Conservation (phyloP, 1,140 invertebrate species). For the Atopsyche davidsoni region DNA sequence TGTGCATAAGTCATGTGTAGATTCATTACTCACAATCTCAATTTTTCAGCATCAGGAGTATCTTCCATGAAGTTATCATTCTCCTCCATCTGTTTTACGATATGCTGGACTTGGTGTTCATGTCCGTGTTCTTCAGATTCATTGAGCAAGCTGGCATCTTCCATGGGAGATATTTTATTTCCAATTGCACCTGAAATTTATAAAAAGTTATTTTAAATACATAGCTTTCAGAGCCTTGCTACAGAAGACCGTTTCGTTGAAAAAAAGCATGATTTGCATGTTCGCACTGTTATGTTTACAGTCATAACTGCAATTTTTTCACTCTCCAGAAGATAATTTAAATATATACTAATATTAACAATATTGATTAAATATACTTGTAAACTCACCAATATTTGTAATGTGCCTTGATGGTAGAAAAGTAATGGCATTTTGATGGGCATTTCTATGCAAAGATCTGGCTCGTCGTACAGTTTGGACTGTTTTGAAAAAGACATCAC, state of each 20-base stretch:
- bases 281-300: neutral
- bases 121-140: slow-evolving; percentile 4
- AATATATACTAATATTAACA: slow-evolving; percentile 4
- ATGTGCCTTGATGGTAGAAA: slow-evolving; percentile 25
- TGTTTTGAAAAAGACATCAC: neutral
- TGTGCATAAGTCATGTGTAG: no score
- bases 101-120: slow-evolving; percentile 45
- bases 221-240: neutral
- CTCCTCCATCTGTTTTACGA: slow-evolving; percentile 55
- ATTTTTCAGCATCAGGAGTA: slow-evolving; percentile 49
- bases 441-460: slow-evolving; percentile 25
- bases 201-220: neutral
- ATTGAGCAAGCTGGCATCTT: slow-evolving; percentile 4
- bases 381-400: slow-evolving; percentile 9
- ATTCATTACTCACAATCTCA: slow-evolving; percentile 45
- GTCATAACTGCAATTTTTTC: neutral
- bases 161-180: slow-evolving; percentile 8
- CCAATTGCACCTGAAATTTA: slow-evolving; percentile 19
- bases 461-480: slow-evolving; percentile 19
- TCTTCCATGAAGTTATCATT: slow-evolving; percentile 55
- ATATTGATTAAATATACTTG: neutral
- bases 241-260: neutral
- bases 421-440: slow-evolving; percentile 16
- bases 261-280: neutral
- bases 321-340: neutral